Conservation (phyloP, 2,888 invertebrate species). For the Tinea pellionella region DNA sequence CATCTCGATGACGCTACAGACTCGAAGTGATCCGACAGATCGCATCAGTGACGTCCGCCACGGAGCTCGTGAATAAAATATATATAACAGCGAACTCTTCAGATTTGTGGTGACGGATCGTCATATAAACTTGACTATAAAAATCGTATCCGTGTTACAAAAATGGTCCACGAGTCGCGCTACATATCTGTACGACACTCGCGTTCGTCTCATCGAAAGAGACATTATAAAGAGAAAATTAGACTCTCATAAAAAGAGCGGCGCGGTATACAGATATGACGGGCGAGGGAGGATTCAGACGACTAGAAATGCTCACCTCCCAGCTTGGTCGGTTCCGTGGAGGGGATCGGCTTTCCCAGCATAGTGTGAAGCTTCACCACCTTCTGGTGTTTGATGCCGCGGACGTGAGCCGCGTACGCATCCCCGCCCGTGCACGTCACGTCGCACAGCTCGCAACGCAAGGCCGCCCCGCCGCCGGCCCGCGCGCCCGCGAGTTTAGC, state of each 20-base stretch:
- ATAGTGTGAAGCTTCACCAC: constrained; percentile 96
- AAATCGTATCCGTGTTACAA: too few species aligned
- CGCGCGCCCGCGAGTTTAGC: constrained; percentile 70
- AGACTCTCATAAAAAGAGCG: not conserved
- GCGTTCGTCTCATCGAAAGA: not conserved
- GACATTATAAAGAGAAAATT: not conserved
- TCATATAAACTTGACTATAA: too few species aligned
- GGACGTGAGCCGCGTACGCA: constrained; percentile 97
- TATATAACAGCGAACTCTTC: not conserved
- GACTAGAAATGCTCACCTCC: not conserved
- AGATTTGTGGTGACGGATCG: not conserved
- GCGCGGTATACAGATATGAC: not conserved
- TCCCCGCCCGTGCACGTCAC: constrained; percentile 98
- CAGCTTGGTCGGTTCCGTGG: constrained; percentile 92
- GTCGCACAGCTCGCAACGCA: constrained; percentile 97
- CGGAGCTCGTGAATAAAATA: not conserved
- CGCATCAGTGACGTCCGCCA: not conserved
- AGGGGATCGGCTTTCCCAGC: constrained; percentile 97
- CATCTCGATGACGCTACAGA: not conserved
- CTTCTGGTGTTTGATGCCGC: constrained; percentile 98
- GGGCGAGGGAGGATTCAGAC: not conserved
- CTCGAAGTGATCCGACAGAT: not conserved
- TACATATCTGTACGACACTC: not conserved
- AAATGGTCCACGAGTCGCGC: not conserved
- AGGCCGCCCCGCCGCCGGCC: constrained; percentile 55